Conservation (phyloP, 2,113 vertebrate species). For the Panurus biarmicus region DNA sequence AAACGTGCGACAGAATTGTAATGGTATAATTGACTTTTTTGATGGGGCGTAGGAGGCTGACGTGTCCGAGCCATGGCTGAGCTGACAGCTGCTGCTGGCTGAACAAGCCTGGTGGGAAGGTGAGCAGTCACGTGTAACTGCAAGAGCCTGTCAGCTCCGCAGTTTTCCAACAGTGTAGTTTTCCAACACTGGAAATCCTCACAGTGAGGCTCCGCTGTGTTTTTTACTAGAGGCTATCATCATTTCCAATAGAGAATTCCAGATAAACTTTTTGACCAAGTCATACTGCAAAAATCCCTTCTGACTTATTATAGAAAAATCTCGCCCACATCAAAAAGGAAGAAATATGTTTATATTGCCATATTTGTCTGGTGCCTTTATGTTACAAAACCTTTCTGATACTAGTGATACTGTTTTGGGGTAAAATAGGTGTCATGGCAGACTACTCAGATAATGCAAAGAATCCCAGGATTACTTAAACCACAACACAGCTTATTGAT, state of each 20-base stretch:
- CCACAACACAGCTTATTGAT: background rate
- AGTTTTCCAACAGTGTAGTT: background rate
- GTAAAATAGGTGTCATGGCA: background rate
- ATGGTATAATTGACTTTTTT: background rate
- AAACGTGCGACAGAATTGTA: background rate
- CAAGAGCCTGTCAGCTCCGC: fast-evolving
- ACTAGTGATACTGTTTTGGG: background rate
- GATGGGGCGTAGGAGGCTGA: background rate
- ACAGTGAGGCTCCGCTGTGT: fast-evolving
- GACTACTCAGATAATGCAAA: background rate
- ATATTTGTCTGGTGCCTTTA: background rate
- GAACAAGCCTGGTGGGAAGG: background rate
- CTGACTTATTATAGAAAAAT: background rate
- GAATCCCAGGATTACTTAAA: background rate
- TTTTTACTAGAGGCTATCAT: background rate
- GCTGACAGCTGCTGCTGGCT: background rate
- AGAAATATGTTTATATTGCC: background rate
- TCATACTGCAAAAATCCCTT: background rate
- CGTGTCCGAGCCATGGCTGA: background rate
- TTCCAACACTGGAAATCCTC: background rate
- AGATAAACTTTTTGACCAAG: background rate
- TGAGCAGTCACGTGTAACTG: background rate
- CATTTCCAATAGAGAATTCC: background rate
- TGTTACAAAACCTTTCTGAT: fast-evolving
- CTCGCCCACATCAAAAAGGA: background rate